Percentiles rank a stretch among this genome's conserved stretches.
These are phyloP conservation scores for Drosophila bipectinata DNA, from an alignment of 1,140 invertebrate genomes.

Conservation along the genomic window DNA sequence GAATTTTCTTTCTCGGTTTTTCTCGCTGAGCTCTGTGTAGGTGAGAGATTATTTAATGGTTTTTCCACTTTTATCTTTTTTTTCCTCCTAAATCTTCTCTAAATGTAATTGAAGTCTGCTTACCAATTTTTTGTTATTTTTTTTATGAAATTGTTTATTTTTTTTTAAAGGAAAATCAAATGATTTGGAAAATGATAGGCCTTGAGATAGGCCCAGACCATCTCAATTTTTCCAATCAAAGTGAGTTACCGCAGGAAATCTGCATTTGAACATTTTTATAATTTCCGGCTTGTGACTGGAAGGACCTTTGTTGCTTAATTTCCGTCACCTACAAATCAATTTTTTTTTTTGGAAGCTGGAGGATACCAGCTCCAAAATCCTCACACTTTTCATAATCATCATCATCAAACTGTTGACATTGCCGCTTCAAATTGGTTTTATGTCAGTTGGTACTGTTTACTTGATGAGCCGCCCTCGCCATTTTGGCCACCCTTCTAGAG, in stretches of 20 bases:
- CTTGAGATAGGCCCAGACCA: not conserved
- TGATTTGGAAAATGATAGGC: conserved; percentile 45
- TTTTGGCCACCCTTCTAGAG: not conserved
- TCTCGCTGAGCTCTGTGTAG: conserved; percentile 51
- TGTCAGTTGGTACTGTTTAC: conserved; percentile 74
- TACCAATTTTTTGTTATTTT: conserved; percentile 44
- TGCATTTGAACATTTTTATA: conserved; percentile 59
- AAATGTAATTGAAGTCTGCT: conserved; percentile 73
- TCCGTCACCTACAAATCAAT: conserved; percentile 57
- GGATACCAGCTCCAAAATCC: no score
- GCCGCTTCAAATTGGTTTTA: conserved; percentile 67
- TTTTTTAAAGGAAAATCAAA: conserved; percentile 28
- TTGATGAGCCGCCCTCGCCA: conserved; percentile 49
- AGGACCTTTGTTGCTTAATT: conserved; percentile 66
- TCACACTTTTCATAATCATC: conserved; percentile 59
- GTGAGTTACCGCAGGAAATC: conserved; percentile 45
- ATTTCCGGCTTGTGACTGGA: conserved; percentile 32
- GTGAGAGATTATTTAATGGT: conserved; percentile 78
- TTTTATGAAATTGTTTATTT: conserved; percentile 29
- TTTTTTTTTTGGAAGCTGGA: conserved; percentile 9
- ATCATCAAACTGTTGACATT: conserved; percentile 72
- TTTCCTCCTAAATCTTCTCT: no score
- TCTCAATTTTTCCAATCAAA: conserved; percentile 24
- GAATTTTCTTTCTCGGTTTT: conserved; percentile 74
- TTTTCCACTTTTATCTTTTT: conserved; percentile 47